phyloP scores from a whole-genome alignment of 2,888 invertebrate genomes.

The Lutraria lutraria region DNA sequence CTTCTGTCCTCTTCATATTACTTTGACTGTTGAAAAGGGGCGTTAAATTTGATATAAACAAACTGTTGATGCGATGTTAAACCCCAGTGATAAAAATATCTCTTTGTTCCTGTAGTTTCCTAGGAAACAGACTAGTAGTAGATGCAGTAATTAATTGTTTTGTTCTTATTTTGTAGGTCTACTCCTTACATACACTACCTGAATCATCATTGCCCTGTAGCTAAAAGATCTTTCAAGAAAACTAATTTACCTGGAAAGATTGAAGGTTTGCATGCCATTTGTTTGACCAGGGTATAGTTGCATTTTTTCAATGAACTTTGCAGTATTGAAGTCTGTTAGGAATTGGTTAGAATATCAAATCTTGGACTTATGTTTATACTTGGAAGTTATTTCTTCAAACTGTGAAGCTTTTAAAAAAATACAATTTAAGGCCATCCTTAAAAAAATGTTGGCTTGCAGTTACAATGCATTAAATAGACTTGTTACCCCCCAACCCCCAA shows the following conservation, averaged over 20 bases:
- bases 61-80: not conserved
- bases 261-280: not conserved
- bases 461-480: too few relatives aligned
- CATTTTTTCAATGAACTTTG: not conserved
- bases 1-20: too few relatives aligned
- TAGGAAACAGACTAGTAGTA: not conserved
- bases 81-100: not conserved
- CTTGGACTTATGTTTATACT: not conserved
- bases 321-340: too few relatives aligned
- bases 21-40: too few relatives aligned
- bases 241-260: not conserved
- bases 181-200: conserved; percentile 63
- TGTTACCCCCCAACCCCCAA: too few relatives aligned
- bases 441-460: too few relatives aligned
- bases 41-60: too few relatives aligned
- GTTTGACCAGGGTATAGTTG: not conserved
- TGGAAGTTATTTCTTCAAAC: not conserved
- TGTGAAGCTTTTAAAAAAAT: not conserved
- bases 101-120: not conserved
- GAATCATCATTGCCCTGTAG: conserved; percentile 54
- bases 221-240: not conserved
- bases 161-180: conserved; percentile 46
- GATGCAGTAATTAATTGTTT: not conserved
- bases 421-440: too few relatives aligned
- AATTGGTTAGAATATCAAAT: too few relatives aligned